Evolutionary conservation across 2,113 vertebrate genomes (phyloP).

Genomic region (Psephotus haematonotus): DNA sequence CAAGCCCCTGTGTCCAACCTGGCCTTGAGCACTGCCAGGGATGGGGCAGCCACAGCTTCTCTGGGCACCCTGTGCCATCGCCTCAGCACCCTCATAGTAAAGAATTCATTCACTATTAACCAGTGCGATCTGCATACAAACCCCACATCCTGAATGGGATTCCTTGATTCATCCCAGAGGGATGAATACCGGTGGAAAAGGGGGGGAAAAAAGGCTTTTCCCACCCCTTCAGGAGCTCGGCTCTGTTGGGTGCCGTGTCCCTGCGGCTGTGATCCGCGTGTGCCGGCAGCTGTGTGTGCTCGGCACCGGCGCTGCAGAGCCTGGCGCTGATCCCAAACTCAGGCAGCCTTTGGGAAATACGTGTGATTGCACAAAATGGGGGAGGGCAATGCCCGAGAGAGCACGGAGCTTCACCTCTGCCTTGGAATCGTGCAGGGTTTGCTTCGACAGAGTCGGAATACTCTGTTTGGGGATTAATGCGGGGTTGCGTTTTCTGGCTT

Average conservation of each 20-base stretch:
- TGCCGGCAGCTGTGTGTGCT: background rate
- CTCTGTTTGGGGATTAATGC: background rate
- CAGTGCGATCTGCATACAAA: background rate
- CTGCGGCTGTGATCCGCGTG: accelerated
- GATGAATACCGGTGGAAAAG: background rate
- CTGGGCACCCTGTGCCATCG: background rate
- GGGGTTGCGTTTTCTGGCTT: background rate
- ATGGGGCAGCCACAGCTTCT: background rate
- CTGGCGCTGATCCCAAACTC: constrained; percentile 13
- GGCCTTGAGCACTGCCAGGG: background rate
- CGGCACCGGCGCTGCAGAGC: background rate
- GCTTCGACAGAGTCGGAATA: background rate
- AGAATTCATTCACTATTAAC: background rate
- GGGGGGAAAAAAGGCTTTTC: background rate
- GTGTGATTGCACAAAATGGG: background rate
- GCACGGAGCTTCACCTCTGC: background rate
- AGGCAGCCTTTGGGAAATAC: background rate
- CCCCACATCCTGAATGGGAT: background rate
- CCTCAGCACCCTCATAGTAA: background rate
- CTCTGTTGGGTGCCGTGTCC: background rate
- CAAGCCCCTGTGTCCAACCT: background rate
- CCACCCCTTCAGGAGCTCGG: accelerated
- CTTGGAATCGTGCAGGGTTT: background rate
- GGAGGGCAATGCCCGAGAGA: background rate
- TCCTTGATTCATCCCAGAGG: background rate